Evolutionary conservation across 2,888 invertebrate species (phyloP).

Genomic region (Cephus pygmeus): DNA sequence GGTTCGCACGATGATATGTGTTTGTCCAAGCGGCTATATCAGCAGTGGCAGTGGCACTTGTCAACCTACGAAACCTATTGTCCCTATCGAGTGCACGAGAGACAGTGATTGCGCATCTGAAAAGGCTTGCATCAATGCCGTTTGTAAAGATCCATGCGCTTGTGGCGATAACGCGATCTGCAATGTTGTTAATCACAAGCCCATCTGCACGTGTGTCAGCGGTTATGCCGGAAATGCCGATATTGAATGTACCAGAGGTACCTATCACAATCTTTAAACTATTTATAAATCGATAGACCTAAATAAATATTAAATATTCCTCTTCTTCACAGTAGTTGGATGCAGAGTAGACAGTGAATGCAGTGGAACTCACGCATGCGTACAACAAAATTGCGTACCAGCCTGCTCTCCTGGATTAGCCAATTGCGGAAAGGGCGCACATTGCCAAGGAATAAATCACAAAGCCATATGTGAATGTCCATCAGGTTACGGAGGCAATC

Average conservation of each 20-base stretch:
- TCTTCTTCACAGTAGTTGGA: slow-evolving; percentile 66
- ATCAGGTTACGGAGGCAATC: slow-evolving; percentile 84
- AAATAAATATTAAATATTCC: slow-evolving; percentile 10
- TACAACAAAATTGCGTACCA: slow-evolving; percentile 84
- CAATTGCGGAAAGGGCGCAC: slow-evolving; percentile 81
- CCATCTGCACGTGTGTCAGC: slow-evolving; percentile 85
- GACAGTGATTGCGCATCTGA: slow-evolving; percentile 84
- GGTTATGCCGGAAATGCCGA: slow-evolving; percentile 89
- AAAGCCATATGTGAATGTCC: slow-evolving; percentile 86
- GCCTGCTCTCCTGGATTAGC: slow-evolving; percentile 76
- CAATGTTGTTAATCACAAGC: slow-evolving; percentile 85
- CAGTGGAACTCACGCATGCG: slow-evolving; percentile 84
- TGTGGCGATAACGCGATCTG: slow-evolving; percentile 89
- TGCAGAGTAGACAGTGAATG: slow-evolving; percentile 83
- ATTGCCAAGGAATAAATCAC: slow-evolving; percentile 84
- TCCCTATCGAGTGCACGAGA: slow-evolving; percentile 75
- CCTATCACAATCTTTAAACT: not conserved
- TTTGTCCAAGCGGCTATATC: slow-evolving; percentile 89
- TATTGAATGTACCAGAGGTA: slow-evolving; percentile 79
- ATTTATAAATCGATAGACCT: not conserved
- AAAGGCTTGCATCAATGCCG: slow-evolving; percentile 81
- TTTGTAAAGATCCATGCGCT: slow-evolving; percentile 86
- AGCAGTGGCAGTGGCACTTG: slow-evolving; percentile 86
- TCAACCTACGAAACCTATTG: slow-evolving; percentile 76
- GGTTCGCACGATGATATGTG: slow-evolving; percentile 89